Conservation (phyloP, 2,888 invertebrate species). For the Lissocephala sabroskyi region DNA sequence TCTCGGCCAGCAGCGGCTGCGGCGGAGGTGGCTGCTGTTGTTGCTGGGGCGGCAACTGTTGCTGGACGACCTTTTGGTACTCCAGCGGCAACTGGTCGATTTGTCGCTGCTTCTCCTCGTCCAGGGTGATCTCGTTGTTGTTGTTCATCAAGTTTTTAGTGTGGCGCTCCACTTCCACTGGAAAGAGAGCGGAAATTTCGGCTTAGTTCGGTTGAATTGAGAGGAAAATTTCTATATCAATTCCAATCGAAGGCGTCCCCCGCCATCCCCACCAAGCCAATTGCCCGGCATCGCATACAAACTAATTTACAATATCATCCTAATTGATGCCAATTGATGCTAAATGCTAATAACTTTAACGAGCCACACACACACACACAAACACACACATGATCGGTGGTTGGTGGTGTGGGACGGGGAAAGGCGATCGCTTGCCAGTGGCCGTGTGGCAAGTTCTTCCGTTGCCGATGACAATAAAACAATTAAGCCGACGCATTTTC, state of each 20-base stretch:
- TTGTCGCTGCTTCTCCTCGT: constrained; percentile 43
- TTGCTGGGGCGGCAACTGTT: constrained; percentile 31
- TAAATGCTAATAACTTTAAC: constrained; percentile 39
- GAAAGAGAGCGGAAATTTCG: constrained; percentile 7
- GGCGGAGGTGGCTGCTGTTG: constrained; percentile 37
- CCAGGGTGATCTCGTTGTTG: constrained; percentile 29
- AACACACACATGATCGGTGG: neutral
- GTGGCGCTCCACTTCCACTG: constrained; percentile 30
- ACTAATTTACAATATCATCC: constrained; percentile 46
- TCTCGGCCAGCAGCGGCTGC: constrained; percentile 27
- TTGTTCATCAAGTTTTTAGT: constrained; percentile 35
- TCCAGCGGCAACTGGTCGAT: constrained; percentile 30
- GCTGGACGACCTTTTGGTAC: constrained; percentile 38
- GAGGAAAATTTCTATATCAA: neutral
- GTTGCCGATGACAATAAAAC: no score
- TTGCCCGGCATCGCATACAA: constrained; percentile 29
- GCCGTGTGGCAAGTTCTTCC: no score
- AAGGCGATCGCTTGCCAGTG: no score
- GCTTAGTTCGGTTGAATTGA: neutral
- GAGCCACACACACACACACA: constrained; percentile 5
- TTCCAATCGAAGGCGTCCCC: neutral
- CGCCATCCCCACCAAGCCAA: constrained; percentile 21
- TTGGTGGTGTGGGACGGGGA: no score
- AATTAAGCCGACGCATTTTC: no score
- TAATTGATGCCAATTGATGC: constrained; percentile 57